Percentiles rank a stretch among this genome's conserved stretches.
These are phyloP conservation scores for Drosophila atripex DNA, from an alignment of 2,888 invertebrate genomes.

Conservation along the genomic window DNA sequence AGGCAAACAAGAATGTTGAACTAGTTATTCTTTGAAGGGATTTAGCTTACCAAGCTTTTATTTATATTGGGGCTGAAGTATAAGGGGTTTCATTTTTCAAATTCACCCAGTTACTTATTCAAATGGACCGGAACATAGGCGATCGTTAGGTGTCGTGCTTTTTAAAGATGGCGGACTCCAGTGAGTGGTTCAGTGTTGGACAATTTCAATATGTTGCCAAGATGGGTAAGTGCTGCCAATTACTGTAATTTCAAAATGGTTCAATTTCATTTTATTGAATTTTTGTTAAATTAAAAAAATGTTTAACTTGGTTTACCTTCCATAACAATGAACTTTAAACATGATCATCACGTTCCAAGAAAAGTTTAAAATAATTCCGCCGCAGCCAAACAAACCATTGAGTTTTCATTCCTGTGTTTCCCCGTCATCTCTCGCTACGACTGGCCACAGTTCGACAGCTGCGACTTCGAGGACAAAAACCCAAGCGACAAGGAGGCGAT, in stretches of 20 bases:
- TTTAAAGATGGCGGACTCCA: neutral
- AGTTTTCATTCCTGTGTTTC: slow-evolving; percentile 22
- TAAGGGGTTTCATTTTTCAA: too few species aligned
- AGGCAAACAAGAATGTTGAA: neutral
- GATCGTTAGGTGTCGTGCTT: neutral
- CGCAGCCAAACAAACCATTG: slow-evolving; percentile 23
- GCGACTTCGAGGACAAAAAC: slow-evolving; percentile 31
- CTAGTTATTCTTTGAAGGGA: neutral
- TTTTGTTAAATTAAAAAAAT: neutral
- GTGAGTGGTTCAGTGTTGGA: neutral
- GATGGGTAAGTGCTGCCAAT: too few species aligned
- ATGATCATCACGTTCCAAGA: neutral
- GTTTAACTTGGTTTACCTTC: neutral
- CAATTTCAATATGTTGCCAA: neutral
- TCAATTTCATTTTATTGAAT: too few species aligned
- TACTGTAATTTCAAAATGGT: too few species aligned
- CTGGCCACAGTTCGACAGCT: slow-evolving; percentile 32
- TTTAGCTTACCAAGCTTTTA: neutral
- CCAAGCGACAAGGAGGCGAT: slow-evolving; percentile 19
- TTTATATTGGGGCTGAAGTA: too few species aligned
- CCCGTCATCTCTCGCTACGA: neutral
- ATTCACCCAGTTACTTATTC: neutral
- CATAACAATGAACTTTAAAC: neutral
- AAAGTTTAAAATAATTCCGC: slow-evolving; percentile 15
- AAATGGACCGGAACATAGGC: neutral